phyloP scores from a whole-genome alignment of 2,113 vertebrate genomes.

The Onychostoma macrolepis region DNA sequence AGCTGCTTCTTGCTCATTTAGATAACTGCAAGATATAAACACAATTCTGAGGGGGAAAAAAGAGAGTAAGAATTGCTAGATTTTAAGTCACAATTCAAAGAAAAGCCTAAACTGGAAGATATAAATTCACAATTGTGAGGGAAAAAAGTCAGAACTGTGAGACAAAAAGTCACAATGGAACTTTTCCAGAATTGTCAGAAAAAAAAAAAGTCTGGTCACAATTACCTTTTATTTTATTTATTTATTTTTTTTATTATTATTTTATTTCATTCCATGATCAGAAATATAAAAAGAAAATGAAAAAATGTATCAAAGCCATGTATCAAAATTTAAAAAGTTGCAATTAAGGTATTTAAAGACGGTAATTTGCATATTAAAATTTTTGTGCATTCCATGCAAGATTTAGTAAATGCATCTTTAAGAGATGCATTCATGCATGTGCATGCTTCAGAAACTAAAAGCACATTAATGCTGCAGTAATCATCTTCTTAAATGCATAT shows the following conservation, averaged over 20 bases:
- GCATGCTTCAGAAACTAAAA: constrained; percentile 5
- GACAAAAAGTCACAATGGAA: no score
- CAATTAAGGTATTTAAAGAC: not conserved
- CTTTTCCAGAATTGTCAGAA: no score
- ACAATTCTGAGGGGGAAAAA: not conserved
- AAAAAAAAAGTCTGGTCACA: no score
- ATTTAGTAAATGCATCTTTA: not conserved
- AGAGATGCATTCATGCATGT: not conserved
- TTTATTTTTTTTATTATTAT: no score
- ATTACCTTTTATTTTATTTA: no score
- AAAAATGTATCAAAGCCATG: no score
- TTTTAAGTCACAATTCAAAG: not conserved
- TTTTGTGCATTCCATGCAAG: not conserved
- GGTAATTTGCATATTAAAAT: not conserved
- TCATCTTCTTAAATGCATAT: constrained; percentile 13
- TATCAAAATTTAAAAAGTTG: not conserved
- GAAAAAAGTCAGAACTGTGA: not conserved
- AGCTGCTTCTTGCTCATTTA: constrained; percentile 24
- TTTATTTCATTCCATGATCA: no score
- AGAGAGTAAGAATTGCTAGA: no score
- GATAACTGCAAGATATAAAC: not conserved
- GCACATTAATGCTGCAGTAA: not conserved
- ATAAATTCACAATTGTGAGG: not conserved
- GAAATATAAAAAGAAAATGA: not conserved
- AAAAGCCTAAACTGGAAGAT: not conserved